Conservation (phyloP, 1,140 invertebrate genomes). For the Papilio helenus region DNA sequence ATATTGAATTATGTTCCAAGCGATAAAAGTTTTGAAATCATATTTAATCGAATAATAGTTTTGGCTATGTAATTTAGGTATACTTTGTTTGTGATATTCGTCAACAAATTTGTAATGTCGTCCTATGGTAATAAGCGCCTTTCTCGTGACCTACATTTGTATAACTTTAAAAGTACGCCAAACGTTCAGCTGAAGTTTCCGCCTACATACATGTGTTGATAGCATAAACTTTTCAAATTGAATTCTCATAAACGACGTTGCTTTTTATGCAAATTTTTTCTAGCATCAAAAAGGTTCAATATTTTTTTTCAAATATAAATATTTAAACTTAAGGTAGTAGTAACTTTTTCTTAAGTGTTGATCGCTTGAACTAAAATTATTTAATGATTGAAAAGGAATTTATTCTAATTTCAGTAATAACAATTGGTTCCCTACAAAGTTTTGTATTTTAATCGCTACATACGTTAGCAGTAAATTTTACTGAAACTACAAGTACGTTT, state of each 20-base stretch:
- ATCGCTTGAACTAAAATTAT: neutral
- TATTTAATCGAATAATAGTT: too few species aligned
- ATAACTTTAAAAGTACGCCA: constrained; percentile 46
- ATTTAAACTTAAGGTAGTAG: too few species aligned
- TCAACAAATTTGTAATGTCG: neutral
- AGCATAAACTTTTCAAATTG: constrained; percentile 43
- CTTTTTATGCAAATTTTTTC: neutral
- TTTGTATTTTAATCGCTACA: neutral
- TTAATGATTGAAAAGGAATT: neutral
- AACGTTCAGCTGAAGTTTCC: constrained; percentile 46
- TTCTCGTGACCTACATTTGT: constrained; percentile 50
- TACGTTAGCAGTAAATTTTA: neutral
- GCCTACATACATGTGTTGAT: constrained; percentile 47
- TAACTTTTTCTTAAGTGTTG: neutral
- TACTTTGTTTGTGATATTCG: neutral
- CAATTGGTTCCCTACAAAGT: neutral
- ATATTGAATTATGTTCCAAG: too few species aligned
- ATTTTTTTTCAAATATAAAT: neutral
- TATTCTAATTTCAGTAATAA: neutral
- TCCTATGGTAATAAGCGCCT: neutral
- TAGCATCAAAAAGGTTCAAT: neutral
- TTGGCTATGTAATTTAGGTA: neutral
- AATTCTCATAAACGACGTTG: constrained; percentile 10
- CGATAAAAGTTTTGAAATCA: too few species aligned
- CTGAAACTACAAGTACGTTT: constrained; percentile 22